Conservation (phyloP, 2,888 invertebrate genomes). For the Nomada flava region DNA sequence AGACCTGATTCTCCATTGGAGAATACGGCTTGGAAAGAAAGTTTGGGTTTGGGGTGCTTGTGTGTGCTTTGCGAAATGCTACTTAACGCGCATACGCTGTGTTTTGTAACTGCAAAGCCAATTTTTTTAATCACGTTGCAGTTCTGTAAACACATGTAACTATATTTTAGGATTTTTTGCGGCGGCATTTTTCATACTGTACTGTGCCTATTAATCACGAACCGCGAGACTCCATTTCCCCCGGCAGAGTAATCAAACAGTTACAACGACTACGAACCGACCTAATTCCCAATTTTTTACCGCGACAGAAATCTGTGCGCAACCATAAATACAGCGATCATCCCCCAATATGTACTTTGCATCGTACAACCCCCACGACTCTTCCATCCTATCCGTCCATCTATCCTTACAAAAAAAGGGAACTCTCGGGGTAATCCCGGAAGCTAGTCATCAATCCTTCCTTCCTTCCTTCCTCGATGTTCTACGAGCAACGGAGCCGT, state of each 20-base stretch:
- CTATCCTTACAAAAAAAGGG: background rate
- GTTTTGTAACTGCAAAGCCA: too few species aligned
- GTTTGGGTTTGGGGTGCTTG: background rate
- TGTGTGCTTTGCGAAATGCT: background rate
- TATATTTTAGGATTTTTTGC: too few species aligned
- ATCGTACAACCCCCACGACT: background rate
- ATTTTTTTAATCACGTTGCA: too few species aligned
- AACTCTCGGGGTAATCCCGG: slow-evolving; percentile 34
- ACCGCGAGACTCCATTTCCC: too few species aligned
- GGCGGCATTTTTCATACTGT: too few species aligned
- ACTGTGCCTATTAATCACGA: too few species aligned
- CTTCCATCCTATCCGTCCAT: background rate
- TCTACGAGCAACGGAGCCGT: background rate
- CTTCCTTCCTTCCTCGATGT: background rate
- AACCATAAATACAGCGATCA: slow-evolving; percentile 6
- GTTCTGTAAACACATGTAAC: too few species aligned
- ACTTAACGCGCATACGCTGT: too few species aligned
- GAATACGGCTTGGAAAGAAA: background rate
- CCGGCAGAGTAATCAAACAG: too few species aligned
- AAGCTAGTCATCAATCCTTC: slow-evolving; percentile 40
- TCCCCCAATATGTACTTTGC: background rate
- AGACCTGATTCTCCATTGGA: background rate
- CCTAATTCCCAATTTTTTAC: background rate
- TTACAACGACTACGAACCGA: too few species aligned
- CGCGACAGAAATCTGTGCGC: background rate